Percentiles rank a stretch among this genome's conserved stretches.
Conservation (phyloP, 2,113 vertebrate species). For the Patagioenas fasciata region DNA sequence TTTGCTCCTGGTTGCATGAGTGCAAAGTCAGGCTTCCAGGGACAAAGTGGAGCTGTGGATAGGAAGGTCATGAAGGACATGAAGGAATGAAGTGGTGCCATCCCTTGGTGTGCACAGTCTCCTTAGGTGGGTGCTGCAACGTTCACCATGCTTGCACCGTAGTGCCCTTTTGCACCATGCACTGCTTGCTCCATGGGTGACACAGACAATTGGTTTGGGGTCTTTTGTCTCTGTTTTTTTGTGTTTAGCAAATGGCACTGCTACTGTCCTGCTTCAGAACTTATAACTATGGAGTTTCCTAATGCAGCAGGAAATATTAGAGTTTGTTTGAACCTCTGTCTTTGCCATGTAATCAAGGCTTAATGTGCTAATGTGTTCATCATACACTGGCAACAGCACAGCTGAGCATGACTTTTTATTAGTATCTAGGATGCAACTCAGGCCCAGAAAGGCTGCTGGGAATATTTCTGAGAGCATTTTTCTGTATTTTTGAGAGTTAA, state of each 20-base stretch:
- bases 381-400: not conserved
- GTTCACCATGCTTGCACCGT: fast-evolving
- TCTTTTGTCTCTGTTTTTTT: not conserved
- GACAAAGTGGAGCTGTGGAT: not conserved
- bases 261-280: not conserved
- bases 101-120: fast-evolving
- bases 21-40: not conserved
- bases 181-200: not conserved
- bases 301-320: not conserved
- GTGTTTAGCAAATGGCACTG: not conserved
- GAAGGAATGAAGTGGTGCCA: fast-evolving
- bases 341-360: not conserved
- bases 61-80: not conserved
- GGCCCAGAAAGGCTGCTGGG: not conserved
- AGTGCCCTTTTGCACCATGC: not conserved
- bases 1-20: not conserved
- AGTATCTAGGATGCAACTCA: not conserved
- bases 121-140: not conserved
- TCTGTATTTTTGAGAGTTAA: constrained; percentile 20
- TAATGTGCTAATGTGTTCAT: not conserved
- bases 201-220: not conserved
- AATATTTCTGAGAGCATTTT: constrained; percentile 14
- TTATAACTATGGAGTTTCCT: not conserved
- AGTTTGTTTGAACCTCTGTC: not conserved
- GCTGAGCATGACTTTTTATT: not conserved